Conservation (phyloP, 2,888 invertebrate species). For the Teleiodes luculella region DNA sequence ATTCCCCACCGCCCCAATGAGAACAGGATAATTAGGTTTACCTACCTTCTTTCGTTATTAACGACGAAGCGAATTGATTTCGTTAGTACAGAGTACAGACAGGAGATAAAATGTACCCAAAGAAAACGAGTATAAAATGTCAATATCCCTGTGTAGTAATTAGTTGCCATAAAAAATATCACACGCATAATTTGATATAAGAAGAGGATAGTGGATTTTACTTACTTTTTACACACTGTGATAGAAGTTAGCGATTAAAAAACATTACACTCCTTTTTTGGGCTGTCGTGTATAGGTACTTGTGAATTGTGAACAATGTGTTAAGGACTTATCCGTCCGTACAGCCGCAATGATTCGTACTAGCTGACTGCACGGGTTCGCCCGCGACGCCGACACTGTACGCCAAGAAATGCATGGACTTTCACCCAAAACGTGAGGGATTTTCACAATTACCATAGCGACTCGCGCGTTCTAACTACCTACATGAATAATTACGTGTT, state of each 20-base stretch:
- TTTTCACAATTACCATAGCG: conserved; percentile 28
- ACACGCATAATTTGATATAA: no score
- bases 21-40: background rate
- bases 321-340: background rate
- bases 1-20: background rate
- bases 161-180: no score
- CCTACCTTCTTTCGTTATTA: background rate
- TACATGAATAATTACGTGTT: background rate
- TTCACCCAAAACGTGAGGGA: conserved; percentile 40
- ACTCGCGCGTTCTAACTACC: conserved; percentile 3
- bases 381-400: background rate
- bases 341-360: background rate
- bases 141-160: no score
- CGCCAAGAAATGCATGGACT: conserved; percentile 11
- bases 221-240: no score
- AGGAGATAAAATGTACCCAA: no score
- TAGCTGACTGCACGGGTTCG: background rate
- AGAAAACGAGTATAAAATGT: no score
- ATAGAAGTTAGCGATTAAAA: no score
- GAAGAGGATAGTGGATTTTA: no score
- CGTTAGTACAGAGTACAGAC: no score
- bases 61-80: no score
- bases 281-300: background rate
- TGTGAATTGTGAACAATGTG: background rate
- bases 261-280: no score